Percentiles rank a stretch among this genome's conserved stretches.
Conservation (phyloP, 2,113 vertebrate genomes). For the Isichthys henryi region DNA sequence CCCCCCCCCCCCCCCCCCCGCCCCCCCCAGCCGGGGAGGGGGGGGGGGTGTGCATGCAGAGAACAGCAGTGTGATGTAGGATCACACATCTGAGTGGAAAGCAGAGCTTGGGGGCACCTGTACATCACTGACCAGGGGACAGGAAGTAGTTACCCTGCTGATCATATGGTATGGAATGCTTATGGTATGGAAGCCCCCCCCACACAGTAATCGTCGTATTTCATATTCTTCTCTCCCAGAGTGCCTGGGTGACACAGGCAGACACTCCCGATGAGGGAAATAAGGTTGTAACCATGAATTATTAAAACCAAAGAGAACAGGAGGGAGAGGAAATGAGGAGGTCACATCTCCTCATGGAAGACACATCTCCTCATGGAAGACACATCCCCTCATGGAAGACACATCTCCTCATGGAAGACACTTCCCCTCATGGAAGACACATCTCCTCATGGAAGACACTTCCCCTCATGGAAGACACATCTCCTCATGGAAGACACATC, state of each 20-base stretch:
- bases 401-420: not conserved
- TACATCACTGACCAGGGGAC: not conserved
- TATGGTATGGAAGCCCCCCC: too few species aligned
- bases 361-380: too few species aligned
- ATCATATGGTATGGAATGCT: not conserved
- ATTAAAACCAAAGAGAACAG: constrained; percentile 9
- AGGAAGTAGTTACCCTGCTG: not conserved
- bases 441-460: not conserved
- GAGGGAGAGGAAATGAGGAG: not conserved
- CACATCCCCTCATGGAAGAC: not conserved
- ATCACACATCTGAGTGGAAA: not conserved
- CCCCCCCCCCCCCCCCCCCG: too few species aligned
- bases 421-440: too few species aligned
- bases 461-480: too few species aligned
- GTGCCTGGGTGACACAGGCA: not conserved
- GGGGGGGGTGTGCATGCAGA: not conserved
- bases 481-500: not conserved
- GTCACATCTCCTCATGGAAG: not conserved
- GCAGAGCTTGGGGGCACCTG: not conserved
- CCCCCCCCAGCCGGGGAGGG: too few species aligned
- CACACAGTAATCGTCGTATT: not conserved
- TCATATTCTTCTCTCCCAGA: not conserved
- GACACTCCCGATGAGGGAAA: not conserved
- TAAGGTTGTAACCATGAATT: constrained; percentile 9
- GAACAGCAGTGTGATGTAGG: not conserved